Conservation (phyloP, 2,888 invertebrate genomes). For the Trisateles emortualis region DNA sequence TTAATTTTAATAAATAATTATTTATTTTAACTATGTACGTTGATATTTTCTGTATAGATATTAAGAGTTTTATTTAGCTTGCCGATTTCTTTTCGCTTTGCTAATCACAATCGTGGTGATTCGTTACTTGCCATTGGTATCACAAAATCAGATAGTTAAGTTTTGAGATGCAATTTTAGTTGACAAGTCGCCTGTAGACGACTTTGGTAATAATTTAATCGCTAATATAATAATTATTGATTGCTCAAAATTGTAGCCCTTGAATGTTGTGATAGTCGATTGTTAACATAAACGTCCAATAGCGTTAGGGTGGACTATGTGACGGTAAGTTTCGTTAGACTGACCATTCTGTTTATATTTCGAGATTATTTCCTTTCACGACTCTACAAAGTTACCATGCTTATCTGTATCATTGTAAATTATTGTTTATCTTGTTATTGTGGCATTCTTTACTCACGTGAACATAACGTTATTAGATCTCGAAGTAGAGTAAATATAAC, state of each 20-base stretch:
- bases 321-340: conserved; percentile 31
- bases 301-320: conserved; percentile 40
- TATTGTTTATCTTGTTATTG: conserved; percentile 38
- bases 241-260: conserved; percentile 74
- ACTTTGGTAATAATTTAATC: conserved; percentile 27
- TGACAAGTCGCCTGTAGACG: conserved; percentile 13
- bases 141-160: conserved; percentile 56
- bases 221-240: conserved; percentile 47
- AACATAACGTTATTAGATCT: conserved; percentile 26
- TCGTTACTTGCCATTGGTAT: conserved; percentile 75
- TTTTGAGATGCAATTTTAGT: conserved; percentile 23
- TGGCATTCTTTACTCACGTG: conserved; percentile 33
- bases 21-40: conserved; percentile 74
- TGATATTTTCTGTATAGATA: conserved; percentile 68
- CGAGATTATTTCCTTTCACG: conserved; percentile 41
- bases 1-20: conserved; percentile 69
- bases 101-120: conserved; percentile 47
- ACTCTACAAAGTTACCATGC: conserved; percentile 58
- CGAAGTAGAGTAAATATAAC: conserved; percentile 22
- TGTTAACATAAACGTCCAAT: conserved; percentile 58
- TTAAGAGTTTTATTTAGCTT: conserved; percentile 69
- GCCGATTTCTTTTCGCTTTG: conserved; percentile 69
- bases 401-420: conserved; percentile 47
- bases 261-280: conserved; percentile 60
- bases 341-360: conserved; percentile 48